phyloP scores from a whole-genome alignment of 2,113 vertebrate species.

The Prolemur simus region DNA sequence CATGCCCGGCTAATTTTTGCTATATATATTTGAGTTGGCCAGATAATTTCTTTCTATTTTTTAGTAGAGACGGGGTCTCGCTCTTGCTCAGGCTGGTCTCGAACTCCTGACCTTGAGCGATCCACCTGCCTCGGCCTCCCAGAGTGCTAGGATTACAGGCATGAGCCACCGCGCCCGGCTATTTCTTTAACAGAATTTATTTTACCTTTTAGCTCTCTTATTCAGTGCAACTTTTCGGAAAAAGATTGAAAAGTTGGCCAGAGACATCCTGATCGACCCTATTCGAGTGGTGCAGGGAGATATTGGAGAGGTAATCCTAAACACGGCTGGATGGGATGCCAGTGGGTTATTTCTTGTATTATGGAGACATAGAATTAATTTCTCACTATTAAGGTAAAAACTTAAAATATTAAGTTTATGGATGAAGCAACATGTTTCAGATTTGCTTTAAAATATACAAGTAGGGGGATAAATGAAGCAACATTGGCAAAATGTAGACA shows the following conservation, averaged over 20 bases:
- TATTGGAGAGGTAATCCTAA: conserved; percentile 94
- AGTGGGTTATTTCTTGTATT: neutral
- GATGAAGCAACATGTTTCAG: neutral
- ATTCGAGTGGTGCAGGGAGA: conserved; percentile 98
- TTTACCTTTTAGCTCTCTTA: conserved; percentile 90
- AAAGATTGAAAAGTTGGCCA: conserved; percentile 97
- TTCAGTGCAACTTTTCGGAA: conserved; percentile 99
- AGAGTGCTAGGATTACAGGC: no score
- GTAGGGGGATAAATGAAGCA: neutral
- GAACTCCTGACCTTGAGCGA: no score
- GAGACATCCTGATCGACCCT: conserved; percentile 96
- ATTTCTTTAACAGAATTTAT: conserved; percentile 61
- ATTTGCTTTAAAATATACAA: conserved; percentile 49
- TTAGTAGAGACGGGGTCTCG: no score
- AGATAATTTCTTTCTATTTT: no score
- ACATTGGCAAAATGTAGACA: neutral
- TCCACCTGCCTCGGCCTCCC: no score
- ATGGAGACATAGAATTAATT: neutral
- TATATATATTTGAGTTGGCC: no score
- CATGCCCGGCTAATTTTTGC: no score
- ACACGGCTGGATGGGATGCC: neutral
- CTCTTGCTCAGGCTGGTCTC: no score
- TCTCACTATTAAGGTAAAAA: neutral
- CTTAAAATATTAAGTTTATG: neutral
- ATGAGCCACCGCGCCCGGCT: no score